phyloP scores from a whole-genome alignment of 1,140 invertebrate species.

The Chionoecetes opilio region DNA sequence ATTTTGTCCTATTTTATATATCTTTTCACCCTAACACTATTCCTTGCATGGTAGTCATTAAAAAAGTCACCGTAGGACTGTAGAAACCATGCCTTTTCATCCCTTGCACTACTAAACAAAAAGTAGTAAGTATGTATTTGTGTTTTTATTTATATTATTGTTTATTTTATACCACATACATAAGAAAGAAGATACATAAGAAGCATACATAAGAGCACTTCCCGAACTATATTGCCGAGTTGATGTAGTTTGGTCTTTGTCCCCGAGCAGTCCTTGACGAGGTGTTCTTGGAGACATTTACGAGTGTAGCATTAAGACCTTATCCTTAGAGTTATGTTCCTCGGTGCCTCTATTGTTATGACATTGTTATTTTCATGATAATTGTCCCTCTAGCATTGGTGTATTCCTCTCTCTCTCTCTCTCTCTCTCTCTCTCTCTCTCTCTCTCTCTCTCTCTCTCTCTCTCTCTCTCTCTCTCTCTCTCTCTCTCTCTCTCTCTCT shows the following conservation, averaged over 20 bases:
- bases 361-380: neutral
- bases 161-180: no score
- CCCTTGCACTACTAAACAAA: no score
- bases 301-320: neutral
- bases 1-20: no score
- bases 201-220: neutral
- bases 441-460: constrained; percentile 40
- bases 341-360: neutral
- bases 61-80: no score
- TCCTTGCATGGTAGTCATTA: no score
- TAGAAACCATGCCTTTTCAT: no score
- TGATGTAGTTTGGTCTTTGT: neutral
- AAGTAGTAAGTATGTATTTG: no score
- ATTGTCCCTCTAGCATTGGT: no score
- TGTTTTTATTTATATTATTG: no score
- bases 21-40: no score
- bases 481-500: neutral
- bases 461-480: constrained; percentile 21
- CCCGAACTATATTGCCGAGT: neutral
- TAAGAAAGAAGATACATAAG: no score
- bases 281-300: neutral
- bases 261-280: neutral
- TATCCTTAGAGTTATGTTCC: neutral
- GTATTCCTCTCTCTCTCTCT: neutral
- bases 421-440: constrained; percentile 48